phyloP scores from a whole-genome alignment of 92 coral and sea anemone species.

The Heliopora coerulea region DNA sequence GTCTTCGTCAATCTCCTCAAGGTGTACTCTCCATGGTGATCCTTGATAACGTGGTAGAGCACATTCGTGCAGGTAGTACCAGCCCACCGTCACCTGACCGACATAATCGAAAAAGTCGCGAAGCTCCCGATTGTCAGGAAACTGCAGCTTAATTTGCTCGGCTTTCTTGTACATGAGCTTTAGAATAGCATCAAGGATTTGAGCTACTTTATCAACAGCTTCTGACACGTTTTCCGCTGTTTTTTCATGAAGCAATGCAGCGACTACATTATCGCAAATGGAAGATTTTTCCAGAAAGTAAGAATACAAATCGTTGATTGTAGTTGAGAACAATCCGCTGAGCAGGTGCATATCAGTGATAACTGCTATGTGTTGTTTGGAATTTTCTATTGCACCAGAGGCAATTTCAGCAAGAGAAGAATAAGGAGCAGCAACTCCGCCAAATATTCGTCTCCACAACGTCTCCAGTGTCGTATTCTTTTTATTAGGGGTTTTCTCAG shows the following conservation, averaged over 20 bases:
- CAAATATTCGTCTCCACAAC: too few relatives aligned
- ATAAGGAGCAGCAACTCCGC: too few relatives aligned
- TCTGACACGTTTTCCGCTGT: not conserved
- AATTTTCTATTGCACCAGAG: not conserved
- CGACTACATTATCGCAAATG: not conserved
- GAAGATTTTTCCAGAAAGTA: not conserved
- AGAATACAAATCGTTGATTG: constrained; percentile 4
- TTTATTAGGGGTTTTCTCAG: too few relatives aligned
- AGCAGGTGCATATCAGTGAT: not conserved
- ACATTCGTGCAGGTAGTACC: not conserved
- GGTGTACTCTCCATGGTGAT: not conserved
- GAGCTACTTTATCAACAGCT: not conserved
- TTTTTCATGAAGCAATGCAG: not conserved
- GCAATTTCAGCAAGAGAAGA: too few relatives aligned
- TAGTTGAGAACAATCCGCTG: not conserved
- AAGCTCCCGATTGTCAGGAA: not conserved
- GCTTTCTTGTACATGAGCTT: constrained; percentile 2
- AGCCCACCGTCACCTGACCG: not conserved
- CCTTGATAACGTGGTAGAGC: not conserved
- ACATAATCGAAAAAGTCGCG: not conserved
- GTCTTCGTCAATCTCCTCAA: not conserved
- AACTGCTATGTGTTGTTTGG: not conserved
- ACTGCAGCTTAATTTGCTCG: not conserved
- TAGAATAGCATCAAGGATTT: not conserved
- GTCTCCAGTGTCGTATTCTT: too few relatives aligned